phyloP scores from a whole-genome alignment of 2,113 vertebrate species.

The Hoplias malabaricus region DNA sequence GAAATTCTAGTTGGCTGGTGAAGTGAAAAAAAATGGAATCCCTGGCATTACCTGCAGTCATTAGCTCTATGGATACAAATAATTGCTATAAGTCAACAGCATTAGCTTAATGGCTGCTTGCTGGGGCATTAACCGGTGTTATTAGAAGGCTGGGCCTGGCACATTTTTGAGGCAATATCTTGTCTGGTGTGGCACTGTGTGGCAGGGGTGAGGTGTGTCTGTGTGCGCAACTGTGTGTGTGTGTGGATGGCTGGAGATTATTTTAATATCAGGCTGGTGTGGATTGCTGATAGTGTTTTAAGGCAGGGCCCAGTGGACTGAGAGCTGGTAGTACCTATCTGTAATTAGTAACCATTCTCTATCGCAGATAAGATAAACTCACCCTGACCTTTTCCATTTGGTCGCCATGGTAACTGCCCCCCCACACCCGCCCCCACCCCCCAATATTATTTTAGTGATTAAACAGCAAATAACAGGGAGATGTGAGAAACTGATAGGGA shows the following conservation, averaged over 20 bases:
- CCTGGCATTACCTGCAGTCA: background rate
- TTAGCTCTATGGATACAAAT: background rate
- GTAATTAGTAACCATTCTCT: conserved; percentile 84
- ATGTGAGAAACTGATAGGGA: conserved; percentile 67
- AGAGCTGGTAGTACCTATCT: conserved; percentile 77
- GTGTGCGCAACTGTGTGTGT: conserved; percentile 40
- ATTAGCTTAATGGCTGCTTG: background rate
- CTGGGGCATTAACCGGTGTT: background rate
- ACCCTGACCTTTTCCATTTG: conserved; percentile 75
- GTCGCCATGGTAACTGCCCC: conserved; percentile 76
- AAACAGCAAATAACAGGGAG: conserved; percentile 76
- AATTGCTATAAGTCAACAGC: conserved; percentile 3
- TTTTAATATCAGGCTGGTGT: conserved; percentile 77
- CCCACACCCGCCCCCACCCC: conserved; percentile 60
- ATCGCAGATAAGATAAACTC: conserved; percentile 85
- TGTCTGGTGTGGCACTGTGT: conserved; percentile 4
- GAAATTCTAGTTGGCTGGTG: background rate
- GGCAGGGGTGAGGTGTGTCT: conserved; percentile 54
- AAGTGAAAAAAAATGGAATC: background rate
- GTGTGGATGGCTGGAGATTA: conserved; percentile 73
- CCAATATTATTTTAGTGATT: conserved; percentile 81
- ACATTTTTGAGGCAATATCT: background rate
- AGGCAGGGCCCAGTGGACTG: conserved; percentile 75
- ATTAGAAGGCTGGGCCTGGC: background rate
- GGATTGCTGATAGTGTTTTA: conserved; percentile 76